phyloP scores from a whole-genome alignment of 2,888 invertebrate genomes.

The Eupithecia insigniata region DNA sequence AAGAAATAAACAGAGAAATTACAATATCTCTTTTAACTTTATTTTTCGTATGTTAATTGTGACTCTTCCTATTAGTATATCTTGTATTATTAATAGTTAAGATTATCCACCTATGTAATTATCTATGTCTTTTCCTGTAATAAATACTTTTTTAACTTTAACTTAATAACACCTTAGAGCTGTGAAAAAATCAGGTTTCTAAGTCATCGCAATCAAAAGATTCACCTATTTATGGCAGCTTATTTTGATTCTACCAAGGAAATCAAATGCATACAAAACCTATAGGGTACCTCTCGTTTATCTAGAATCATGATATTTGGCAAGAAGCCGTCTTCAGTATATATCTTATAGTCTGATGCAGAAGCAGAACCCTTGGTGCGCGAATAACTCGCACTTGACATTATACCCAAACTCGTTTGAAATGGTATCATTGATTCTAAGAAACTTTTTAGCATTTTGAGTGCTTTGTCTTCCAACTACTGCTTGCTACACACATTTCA shows the following conservation, averaged over 20 bases:
- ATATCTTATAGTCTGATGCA: not conserved
- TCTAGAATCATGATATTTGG: not conserved
- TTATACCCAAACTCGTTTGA: not conserved
- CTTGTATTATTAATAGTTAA: too few relatives aligned
- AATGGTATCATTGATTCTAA: constrained; percentile 1
- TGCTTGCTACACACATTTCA: not conserved
- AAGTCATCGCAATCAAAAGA: too few relatives aligned
- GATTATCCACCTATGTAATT: too few relatives aligned
- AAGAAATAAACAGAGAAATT: too few relatives aligned
- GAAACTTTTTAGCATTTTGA: constrained; percentile 3
- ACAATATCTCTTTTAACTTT: too few relatives aligned
- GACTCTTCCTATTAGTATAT: too few relatives aligned
- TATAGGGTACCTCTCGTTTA: not conserved
- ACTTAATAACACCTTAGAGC: too few relatives aligned
- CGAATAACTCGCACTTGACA: not conserved
- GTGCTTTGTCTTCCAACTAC: not conserved
- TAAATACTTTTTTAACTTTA: too few relatives aligned
- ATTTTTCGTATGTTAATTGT: too few relatives aligned
- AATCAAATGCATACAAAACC: not conserved
- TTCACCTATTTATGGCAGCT: not conserved
- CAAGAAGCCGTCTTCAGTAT: too few relatives aligned
- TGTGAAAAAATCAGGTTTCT: too few relatives aligned
- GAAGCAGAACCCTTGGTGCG: not conserved
- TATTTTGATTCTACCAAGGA: not conserved
- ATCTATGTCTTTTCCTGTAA: too few relatives aligned